Base-by-base conservation (phyloP, 2,888 invertebrate species). In the Eulithis prunata region DNA sequence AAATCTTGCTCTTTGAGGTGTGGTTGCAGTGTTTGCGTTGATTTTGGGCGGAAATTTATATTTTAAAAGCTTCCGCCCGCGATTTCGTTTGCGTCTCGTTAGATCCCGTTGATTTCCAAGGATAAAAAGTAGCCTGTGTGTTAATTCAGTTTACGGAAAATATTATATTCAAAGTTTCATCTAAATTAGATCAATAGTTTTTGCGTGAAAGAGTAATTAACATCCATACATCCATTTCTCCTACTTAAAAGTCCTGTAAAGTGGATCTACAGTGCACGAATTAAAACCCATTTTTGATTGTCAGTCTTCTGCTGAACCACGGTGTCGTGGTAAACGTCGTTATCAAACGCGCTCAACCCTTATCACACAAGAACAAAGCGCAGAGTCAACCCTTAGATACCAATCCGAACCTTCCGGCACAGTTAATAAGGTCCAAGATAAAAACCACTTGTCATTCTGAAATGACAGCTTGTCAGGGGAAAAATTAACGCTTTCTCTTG, bases 1-100 rank as follows among this genome's bases (percentile, higher is more conserved):
- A 83, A 79, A 83, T 79, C 78, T 75, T 75, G 71, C 73, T 73
- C 61, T 73, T 67, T 64, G 60, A 69, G 74, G 73, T 63, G 53
- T 47, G 47, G 57, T 32, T 43, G 12, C 13, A 63, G 38, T 69
- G 60, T 32, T 60, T 69, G 72, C 57, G 70, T 21, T 46, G 38
- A 28, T 12, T 52, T 43, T 4, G 47, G 2, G 4, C 28, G 0
- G 28, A 3, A 21, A 7, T 51, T 28, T 51, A 11, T 28, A 11
- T 28, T 56, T 56, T 2, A 5, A 1, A 0, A 32, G 32, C 6
- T 6, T 5, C 3, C 6, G 32, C 32, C 32, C 32, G 4, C 32
- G 32, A 32, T 32, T 32, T 6, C 6, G 32, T 32, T 32, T 3
- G 32, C 32, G 3, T 32, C 21, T 2, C 21, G 21, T 21, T 21